Evolutionary conservation across 2,113 vertebrate genomes (phyloP), one percentile per base, ranked within the genome.

Genomic region (Butastur rufipennis): DNA sequence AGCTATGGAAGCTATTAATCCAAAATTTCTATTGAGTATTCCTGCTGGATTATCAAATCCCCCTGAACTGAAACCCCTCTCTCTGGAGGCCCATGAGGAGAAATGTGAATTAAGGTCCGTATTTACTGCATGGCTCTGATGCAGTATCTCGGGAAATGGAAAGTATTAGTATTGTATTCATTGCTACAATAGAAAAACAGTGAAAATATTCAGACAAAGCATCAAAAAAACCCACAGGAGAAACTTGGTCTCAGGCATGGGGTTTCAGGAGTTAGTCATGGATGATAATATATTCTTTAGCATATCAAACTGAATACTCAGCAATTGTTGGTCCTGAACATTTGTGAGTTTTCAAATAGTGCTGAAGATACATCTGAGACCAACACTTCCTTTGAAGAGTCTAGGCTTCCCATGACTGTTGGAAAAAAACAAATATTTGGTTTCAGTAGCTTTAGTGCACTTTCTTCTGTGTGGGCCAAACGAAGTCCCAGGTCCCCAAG

Each of bases 341-440:
- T 53, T 93, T 93, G 48, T 88, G 83, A 93, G 75, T 94, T 93
- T 95, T 96, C 62, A 87, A 72, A 68, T 59, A 89, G 16, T 72
- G 34, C 74, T 91, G 81, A 83, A 96, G 84, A 75, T 68, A 27
- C 40, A 73, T 70, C 87, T 90, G 87, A 92, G 87, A 88, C 43
- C 25, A 72, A 14, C 11, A 6, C 7, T 73, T 88, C 62, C 67
- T 96, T 95, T 95, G 90, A 95, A 90, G 58, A n/a, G 7, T 82
- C 53, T 77, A 29, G 8, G n/a, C 58, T 86, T 94, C 81, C 62
- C 82, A 2, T 86, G 82, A 34, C 45, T 86, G 36, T 50, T 81
- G 48, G 48, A 82, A 87, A 55, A 96, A 84, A 7, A 0, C 48
- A 93, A 90, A 90, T 95, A 97, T 88, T 97, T 96, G 59, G 90